phyloP scores from a whole-genome alignment of 2,888 invertebrate species.

The Rhogogaster chlorosoma region DNA sequence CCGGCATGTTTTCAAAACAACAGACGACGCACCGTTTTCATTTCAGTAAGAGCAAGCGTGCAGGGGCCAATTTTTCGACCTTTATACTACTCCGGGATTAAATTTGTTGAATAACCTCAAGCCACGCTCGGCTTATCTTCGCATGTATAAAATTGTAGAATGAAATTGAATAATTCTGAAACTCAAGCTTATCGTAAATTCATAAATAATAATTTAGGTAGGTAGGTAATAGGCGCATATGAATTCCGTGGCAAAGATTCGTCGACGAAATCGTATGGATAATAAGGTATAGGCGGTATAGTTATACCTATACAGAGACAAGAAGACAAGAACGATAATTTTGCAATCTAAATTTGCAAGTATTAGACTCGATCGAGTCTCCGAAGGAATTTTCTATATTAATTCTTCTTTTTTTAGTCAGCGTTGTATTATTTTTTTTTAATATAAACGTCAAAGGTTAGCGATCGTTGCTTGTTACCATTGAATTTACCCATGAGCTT shows the following conservation, averaged over 20 bases:
- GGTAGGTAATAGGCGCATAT: background rate
- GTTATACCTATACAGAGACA: too few relatives aligned
- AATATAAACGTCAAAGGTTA: constrained; percentile 28
- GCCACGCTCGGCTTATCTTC: background rate
- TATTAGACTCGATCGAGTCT: background rate
- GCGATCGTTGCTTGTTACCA: constrained; percentile 26
- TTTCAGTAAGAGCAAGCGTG: constrained; percentile 18
- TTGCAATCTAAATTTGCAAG: background rate
- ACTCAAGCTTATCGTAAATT: background rate
- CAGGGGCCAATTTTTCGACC: constrained; percentile 1
- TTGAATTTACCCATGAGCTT: constrained; percentile 20
- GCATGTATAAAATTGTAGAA: background rate
- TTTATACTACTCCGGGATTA: background rate
- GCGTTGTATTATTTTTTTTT: constrained; percentile 1
- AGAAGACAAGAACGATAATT: background rate
- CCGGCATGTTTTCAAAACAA: constrained; percentile 36
- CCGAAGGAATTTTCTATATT: background rate
- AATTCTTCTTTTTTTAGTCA: background rate
- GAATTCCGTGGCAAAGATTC: background rate
- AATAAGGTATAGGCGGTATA: background rate
- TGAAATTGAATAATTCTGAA: background rate
- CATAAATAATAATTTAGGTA: background rate
- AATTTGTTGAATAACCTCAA: background rate
- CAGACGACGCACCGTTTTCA: constrained; percentile 13
- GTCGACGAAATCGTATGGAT: background rate